These are phyloP conservation scores for Hystrix brachyura DNA, from an alignment of 2,113 vertebrate species.

Conservation along the genomic window DNA sequence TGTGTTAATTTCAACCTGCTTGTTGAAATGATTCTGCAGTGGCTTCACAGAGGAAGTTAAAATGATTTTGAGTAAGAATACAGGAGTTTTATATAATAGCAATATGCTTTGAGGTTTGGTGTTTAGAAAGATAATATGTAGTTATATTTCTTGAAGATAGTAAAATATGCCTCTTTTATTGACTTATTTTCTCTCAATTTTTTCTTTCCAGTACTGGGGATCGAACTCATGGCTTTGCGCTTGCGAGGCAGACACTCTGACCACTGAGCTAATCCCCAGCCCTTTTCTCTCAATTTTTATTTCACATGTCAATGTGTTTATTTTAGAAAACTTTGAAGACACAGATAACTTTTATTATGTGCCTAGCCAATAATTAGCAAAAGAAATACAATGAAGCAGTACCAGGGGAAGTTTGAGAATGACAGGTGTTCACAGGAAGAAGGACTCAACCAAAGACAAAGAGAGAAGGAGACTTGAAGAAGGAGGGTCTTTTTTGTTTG, in stretches of 20 bases:
- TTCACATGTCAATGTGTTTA: constrained; percentile 9
- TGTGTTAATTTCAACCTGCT: background rate
- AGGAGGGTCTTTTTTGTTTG: background rate
- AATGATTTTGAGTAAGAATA: background rate
- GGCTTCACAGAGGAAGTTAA: constrained; percentile 51
- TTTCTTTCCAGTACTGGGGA: background rate
- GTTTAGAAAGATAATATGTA: background rate
- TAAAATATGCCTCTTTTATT: constrained; percentile 39
- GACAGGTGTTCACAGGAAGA: background rate
- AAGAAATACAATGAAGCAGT: background rate
- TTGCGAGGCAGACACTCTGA: too few relatives aligned
- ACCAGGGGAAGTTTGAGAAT: background rate
- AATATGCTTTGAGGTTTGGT: constrained; percentile 28
- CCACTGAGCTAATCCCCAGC: too few relatives aligned
- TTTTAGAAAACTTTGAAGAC: background rate
- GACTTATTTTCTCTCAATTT: constrained; percentile 39
- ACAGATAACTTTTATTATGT: background rate
- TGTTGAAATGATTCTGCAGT: background rate
- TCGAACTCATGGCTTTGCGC: too few relatives aligned
- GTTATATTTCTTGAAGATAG: background rate
- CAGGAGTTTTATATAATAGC: background rate
- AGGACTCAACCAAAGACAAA: background rate
- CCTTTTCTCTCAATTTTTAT: constrained; percentile 12
- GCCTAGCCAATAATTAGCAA: background rate
- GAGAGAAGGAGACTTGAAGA: background rate